Conservation (phyloP, 2,888 invertebrate species). For the Drosophila paracracens region DNA sequence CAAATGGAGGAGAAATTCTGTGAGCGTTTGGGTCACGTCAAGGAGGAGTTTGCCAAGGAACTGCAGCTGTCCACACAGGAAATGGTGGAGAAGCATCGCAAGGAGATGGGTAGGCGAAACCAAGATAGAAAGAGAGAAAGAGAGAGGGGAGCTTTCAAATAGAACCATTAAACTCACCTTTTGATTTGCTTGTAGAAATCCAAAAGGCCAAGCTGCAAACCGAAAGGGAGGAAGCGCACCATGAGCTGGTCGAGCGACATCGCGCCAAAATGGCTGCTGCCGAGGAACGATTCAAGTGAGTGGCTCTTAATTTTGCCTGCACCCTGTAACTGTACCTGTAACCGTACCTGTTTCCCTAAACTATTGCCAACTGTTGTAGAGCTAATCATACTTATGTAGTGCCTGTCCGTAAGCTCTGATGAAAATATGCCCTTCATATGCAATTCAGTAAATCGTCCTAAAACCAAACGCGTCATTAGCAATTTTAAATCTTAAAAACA, state of each 20-base stretch:
- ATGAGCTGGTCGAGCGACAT: conserved; percentile 86
- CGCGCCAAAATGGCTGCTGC: conserved; percentile 84
- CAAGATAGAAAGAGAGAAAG: background rate
- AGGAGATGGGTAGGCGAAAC: conserved; percentile 87
- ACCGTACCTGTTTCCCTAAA: background rate
- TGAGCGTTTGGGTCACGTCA: conserved; percentile 86
- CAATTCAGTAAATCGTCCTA: background rate
- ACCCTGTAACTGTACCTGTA: background rate
- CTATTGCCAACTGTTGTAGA: conserved; percentile 26
- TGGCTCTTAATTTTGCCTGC: conserved; percentile 14
- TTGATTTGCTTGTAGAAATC: conserved; percentile 56
- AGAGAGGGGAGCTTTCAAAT: background rate
- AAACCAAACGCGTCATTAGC: background rate
- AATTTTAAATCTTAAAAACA: background rate
- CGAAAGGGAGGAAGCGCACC: conserved; percentile 87
- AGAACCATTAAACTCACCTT: background rate
- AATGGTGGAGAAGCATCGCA: conserved; percentile 88
- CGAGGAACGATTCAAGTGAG: conserved; percentile 86
- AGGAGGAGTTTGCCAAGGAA: conserved; percentile 84
- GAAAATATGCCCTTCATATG: background rate
- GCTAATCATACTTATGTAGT: conserved; percentile 2
- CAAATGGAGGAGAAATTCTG: conserved; percentile 91
- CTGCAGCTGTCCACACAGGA: conserved; percentile 87
- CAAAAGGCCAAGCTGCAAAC: conserved; percentile 87
- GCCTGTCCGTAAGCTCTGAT: conserved; percentile 5